Base-by-base conservation (phyloP, 1,140 invertebrate genomes). In the Aphelenchoides avenae region DNA sequence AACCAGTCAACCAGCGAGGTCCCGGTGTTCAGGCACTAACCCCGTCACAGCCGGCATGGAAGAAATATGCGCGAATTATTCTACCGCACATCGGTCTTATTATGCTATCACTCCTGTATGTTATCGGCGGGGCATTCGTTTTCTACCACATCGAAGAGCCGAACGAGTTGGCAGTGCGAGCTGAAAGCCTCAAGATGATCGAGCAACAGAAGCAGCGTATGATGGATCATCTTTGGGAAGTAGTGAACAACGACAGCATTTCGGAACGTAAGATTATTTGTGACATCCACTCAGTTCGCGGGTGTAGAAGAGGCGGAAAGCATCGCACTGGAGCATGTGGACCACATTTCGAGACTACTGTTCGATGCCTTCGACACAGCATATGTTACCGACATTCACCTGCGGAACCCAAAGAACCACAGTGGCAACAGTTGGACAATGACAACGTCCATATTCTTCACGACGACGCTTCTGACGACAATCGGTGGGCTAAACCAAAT, bases 311-410 rank as follows among this genome's bases (percentile, higher is more conserved):
- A 56, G 39, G 36, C 54, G 9, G 65, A 68, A 36, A 18, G 39
- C 6, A 37, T 49, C 5, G 75, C 75, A 6, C 42, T 52, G 4
- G 64, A 64, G 30, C 63, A 76, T 39, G 55, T 75, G 18, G 72
- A 75, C 47, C 69, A 77, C 37, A 56, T 71, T 9, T 66, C 75
- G 7, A 46, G 64, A 26, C 40, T 75, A 30, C 57, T 75, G 15
- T 75, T 75, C 56, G 73, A 77, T 29, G 73, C 73, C 15, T 75
- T 77, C 56, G 73, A 75, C 55, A 75, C 73, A 5, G 75, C 77
- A 43, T 75, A 74, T 52, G 66, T 75, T 26, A 63, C 49, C 20
- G 29, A 49, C 22, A 33, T 42, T 7, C 58, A 67, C 31, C 46
- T 72, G 24, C 26, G 30, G 18, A 46, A 58, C 39, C 49, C 52